Percentiles rank a stretch among this genome's conserved stretches.
Evolutionary conservation across 2,888 invertebrate genomes (phyloP).

Genomic region (Nephrotoma appendiculata): DNA sequence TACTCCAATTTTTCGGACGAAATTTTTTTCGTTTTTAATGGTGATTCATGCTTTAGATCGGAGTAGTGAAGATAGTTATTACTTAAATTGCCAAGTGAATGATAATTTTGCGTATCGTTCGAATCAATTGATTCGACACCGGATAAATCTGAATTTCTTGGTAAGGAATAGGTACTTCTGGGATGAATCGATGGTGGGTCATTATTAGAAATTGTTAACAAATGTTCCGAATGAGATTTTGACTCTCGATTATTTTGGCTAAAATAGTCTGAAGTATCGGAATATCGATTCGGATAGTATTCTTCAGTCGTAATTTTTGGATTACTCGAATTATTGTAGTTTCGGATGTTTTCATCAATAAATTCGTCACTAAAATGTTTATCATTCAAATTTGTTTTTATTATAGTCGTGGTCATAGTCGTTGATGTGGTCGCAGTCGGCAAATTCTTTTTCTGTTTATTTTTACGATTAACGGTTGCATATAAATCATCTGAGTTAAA

Average conservation of each 20-base stretch:
- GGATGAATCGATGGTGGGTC: conserved; percentile 5
- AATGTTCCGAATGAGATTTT: conserved; percentile 10
- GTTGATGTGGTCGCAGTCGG: not conserved
- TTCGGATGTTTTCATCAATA: conserved; percentile 29
- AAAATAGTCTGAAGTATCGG: conserved; percentile 7
- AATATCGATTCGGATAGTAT: conserved; percentile 6
- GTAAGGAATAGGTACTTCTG: conserved; percentile 26
- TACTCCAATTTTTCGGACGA: conserved; percentile 37
- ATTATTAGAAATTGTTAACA: conserved; percentile 2
- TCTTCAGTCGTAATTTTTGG: conserved; percentile 3
- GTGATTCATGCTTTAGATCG: conserved; percentile 8
- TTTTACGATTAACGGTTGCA: conserved; percentile 33
- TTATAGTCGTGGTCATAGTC: not conserved
- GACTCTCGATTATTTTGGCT: conserved; percentile 6
- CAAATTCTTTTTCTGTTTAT: conserved; percentile 24
- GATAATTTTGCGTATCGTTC: conserved; percentile 32
- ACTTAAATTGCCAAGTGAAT: conserved; percentile 18
- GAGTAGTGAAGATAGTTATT: conserved; percentile 6
- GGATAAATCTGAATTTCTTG: conserved; percentile 29
- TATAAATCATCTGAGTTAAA: conserved; percentile 29
- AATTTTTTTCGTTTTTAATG: conserved; percentile 4
- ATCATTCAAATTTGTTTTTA: conserved; percentile 17
- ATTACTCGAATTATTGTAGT: conserved; percentile 24
- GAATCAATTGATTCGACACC: conserved; percentile 32
- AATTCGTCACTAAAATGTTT: conserved; percentile 32